Percentiles rank a stretch among this genome's conserved stretches.
Evolutionary conservation across 2,113 vertebrate genomes (phyloP).

Genomic region (Austrofundulus limnaeus): DNA sequence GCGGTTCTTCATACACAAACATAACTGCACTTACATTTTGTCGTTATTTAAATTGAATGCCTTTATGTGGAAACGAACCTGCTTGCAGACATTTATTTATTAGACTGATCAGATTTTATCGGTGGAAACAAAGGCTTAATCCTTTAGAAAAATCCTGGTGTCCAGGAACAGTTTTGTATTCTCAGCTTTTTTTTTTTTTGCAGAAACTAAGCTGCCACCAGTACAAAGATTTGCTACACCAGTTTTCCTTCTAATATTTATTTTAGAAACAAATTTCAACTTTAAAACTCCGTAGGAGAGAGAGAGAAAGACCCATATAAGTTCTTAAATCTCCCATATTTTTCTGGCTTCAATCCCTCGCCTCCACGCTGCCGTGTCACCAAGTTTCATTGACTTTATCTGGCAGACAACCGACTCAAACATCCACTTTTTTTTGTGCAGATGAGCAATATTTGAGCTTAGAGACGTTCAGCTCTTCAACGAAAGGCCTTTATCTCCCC

Average conservation of each 20-base stretch:
- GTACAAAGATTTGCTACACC: not conserved
- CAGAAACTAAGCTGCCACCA: slow-evolving; percentile 28
- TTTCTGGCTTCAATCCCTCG: slow-evolving; percentile 37
- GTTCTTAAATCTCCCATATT: slow-evolving; percentile 25
- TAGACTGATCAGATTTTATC: too few species aligned
- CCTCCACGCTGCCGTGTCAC: slow-evolving; percentile 14
- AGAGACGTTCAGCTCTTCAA: not conserved
- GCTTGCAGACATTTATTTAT: too few species aligned
- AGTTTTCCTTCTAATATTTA: slow-evolving; percentile 45
- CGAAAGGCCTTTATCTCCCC: slow-evolving; percentile 21
- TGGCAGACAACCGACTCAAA: slow-evolving; percentile 5
- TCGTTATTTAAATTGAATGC: too few species aligned
- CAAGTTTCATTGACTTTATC: slow-evolving; percentile 19
- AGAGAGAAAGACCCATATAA: not conserved
- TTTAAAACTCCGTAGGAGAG: slow-evolving; percentile 17
- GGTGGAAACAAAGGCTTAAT: too few species aligned
- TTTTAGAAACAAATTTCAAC: slow-evolving; percentile 48
- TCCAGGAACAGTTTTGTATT: too few species aligned
- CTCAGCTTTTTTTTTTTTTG: not conserved
- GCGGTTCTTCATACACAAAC: too few species aligned
- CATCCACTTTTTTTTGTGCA: slow-evolving; percentile 17
- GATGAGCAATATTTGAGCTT: slow-evolving; percentile 13
- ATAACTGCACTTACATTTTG: too few species aligned
- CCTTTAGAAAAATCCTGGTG: too few species aligned
- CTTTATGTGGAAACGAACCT: too few species aligned